Evolutionary conservation across 2,113 vertebrate genomes (phyloP).

Genomic region (Protomyctophum bolini): DNA sequence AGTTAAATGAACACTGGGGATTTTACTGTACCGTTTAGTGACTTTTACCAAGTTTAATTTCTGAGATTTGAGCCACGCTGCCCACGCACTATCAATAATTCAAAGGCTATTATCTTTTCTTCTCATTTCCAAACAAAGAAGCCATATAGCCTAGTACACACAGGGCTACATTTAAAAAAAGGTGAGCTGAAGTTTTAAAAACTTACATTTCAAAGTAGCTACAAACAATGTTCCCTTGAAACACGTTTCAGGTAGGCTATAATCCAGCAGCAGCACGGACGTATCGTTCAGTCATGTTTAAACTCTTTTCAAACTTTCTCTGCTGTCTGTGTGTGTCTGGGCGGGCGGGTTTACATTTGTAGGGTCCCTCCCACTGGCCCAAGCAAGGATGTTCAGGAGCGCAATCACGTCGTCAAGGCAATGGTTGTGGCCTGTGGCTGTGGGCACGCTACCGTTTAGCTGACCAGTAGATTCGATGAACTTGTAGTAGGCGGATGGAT

Average conservation of each 20-base stretch:
- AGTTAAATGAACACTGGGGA: too few relatives aligned
- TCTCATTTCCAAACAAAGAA: too few relatives aligned
- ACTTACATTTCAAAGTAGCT: constrained; percentile 47
- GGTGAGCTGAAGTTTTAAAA: background rate
- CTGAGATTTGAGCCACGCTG: too few relatives aligned
- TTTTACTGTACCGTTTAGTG: too few relatives aligned
- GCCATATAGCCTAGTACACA: too few relatives aligned
- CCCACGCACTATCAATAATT: too few relatives aligned
- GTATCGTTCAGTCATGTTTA: constrained; percentile 29
- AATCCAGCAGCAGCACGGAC: constrained; percentile 56
- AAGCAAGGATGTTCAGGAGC: background rate
- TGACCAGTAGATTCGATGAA: too few relatives aligned
- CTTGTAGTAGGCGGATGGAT: too few relatives aligned
- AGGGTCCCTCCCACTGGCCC: constrained; percentile 53
- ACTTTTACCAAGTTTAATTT: too few relatives aligned
- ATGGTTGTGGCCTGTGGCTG: background rate
- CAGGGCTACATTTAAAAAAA: background rate
- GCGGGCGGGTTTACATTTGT: constrained; percentile 48
- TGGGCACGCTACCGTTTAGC: too few relatives aligned
- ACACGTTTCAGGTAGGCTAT: constrained; percentile 17
- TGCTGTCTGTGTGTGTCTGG: constrained; percentile 18
- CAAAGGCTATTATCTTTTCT: too few relatives aligned
- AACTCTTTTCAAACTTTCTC: constrained; percentile 66
- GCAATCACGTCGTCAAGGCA: constrained; percentile 3
- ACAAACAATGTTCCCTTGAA: background rate